phyloP scores from a whole-genome alignment of 2,113 vertebrate genomes.

The Hemichromis elongatus region DNA sequence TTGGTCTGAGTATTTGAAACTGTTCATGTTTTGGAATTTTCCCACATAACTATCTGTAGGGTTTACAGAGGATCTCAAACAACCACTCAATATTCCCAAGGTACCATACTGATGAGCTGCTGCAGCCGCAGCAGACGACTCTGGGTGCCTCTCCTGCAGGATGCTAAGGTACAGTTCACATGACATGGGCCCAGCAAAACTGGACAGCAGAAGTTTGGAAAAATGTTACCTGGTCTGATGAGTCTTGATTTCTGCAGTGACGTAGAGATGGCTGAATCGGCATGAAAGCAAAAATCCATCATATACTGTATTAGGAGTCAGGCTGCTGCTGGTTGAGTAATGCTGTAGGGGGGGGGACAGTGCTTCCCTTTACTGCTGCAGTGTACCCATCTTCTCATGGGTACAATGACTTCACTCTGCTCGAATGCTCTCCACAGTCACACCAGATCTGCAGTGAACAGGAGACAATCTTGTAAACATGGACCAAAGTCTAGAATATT shows the following conservation, averaged over 20 bases:
- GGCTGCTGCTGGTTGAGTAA: too few relatives aligned
- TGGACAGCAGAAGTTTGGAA: neutral
- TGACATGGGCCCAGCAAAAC: neutral
- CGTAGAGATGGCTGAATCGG: neutral
- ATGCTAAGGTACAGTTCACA: neutral
- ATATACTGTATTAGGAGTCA: neutral
- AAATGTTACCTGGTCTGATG: neutral
- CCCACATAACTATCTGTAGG: neutral
- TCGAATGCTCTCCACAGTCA: too few relatives aligned
- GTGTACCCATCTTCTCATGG: too few relatives aligned
- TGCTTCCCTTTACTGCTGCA: too few relatives aligned
- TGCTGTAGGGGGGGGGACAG: too few relatives aligned
- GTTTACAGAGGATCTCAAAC: neutral
- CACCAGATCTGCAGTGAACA: too few relatives aligned
- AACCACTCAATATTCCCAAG: neutral
- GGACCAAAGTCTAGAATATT: too few relatives aligned
- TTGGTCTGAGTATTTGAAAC: neutral
- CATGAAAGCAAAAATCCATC: neutral
- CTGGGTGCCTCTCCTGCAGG: neutral
- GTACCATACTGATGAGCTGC: neutral
- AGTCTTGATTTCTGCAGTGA: neutral
- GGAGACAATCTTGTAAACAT: too few relatives aligned
- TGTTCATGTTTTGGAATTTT: neutral
- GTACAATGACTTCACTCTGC: too few relatives aligned
- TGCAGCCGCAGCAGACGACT: neutral